A percentile compares a stretch with the other conserved stretches of the same genome.
Evolutionary conservation across 2,888 invertebrate genomes (phyloP).

Genomic region (Pherbina coryleti): DNA sequence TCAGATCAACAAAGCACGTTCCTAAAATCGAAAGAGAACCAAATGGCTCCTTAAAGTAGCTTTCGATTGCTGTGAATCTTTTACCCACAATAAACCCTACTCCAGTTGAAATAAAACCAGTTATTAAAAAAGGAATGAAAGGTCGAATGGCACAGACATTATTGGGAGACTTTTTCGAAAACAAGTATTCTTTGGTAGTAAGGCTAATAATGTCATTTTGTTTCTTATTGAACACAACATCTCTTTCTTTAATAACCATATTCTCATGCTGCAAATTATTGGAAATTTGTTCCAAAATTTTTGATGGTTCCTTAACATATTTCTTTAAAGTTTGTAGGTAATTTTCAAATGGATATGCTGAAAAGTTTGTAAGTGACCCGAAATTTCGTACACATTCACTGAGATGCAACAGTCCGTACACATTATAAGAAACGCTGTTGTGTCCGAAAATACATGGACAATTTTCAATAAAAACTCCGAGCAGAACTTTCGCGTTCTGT

Average conservation of each 20-base stretch:
- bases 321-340: conserved; percentile 4
- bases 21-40: conserved; percentile 22
- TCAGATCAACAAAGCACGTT: conserved; percentile 19
- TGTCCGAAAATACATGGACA: not conserved
- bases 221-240: not conserved
- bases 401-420: not conserved
- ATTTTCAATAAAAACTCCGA: not conserved
- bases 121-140: not conserved
- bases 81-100: not conserved
- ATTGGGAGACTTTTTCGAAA: not conserved
- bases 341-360: not conserved
- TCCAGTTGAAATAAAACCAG: not conserved
- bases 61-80: not conserved
- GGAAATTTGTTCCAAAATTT: conserved; percentile 3
- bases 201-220: not conserved
- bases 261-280: not conserved
- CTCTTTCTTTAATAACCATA: not conserved
- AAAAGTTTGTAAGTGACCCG: not conserved
- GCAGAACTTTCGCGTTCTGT: not conserved
- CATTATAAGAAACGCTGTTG: conserved; percentile 8
- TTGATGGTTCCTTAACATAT: too few species aligned
- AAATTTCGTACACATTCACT: not conserved
- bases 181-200: not conserved
- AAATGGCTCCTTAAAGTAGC: conserved; percentile 13
- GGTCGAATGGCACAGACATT: not conserved